Evolutionary conservation across 2,797 vertebrate genomes (phyloP).

Genomic region (Okamejei kenojei): DNA sequence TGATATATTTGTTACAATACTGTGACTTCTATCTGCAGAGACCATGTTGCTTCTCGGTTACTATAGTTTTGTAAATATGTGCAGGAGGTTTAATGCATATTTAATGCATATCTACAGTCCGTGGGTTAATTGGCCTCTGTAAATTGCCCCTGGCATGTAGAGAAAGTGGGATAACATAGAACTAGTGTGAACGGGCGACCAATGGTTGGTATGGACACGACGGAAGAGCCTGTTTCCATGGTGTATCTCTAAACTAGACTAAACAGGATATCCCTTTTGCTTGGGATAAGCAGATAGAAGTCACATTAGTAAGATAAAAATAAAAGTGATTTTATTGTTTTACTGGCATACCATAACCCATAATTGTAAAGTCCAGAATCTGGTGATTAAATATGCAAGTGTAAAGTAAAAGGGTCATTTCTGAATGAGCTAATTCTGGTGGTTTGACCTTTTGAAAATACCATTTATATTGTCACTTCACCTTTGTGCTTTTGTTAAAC

Average conservation of each 20-base stretch:
- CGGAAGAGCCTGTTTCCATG: too few species aligned
- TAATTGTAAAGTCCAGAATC: background rate
- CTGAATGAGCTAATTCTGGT: background rate
- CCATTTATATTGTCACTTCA: background rate
- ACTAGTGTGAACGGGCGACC: too few species aligned
- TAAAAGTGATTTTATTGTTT: background rate
- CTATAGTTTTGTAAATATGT: background rate
- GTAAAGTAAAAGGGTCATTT: background rate
- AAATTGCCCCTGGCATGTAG: too few species aligned
- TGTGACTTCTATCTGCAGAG: background rate
- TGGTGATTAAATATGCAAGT: background rate
- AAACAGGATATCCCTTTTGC: background rate
- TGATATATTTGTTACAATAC: background rate
- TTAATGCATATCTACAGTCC: too few species aligned
- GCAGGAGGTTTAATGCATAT: background rate
- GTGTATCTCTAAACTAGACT: too few species aligned
- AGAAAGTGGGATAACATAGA: too few species aligned
- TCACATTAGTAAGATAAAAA: too few species aligned
- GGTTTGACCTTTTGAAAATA: background rate
- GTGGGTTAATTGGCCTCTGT: too few species aligned
- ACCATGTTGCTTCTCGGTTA: background rate
- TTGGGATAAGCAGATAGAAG: background rate
- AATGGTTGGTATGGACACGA: too few species aligned
- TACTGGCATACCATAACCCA: background rate
- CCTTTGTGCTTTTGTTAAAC: background rate